Evolutionary conservation across 2,888 invertebrate genomes (phyloP).

Genomic region (Serrognathus titanus): DNA sequence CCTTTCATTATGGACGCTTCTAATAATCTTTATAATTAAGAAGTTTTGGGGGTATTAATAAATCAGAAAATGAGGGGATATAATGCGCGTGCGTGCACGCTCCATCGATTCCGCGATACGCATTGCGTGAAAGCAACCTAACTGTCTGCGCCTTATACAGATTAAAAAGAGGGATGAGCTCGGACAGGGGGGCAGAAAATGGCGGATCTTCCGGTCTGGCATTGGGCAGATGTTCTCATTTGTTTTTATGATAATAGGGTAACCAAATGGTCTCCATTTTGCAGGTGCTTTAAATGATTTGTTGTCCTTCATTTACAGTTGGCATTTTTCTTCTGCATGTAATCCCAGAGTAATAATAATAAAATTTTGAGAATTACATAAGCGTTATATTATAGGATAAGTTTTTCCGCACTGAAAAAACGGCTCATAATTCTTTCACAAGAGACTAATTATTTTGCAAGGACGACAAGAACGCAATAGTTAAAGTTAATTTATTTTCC

Average conservation of each 20-base stretch:
- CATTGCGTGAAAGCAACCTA: conserved; percentile 35
- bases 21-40: not conserved
- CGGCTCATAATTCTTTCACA: too few relatives aligned
- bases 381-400: too few relatives aligned
- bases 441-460: too few relatives aligned
- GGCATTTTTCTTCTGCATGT: too few relatives aligned
- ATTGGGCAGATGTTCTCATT: conserved; percentile 43
- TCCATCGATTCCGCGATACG: conserved; percentile 38
- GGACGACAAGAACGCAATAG: too few relatives aligned
- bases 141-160: conserved; percentile 35
- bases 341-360: too few relatives aligned
- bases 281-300: conserved; percentile 19
- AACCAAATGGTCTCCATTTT: conserved; percentile 19
- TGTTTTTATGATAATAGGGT: conserved; percentile 41
- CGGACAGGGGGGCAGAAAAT: conserved; percentile 25
- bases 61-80: conserved; percentile 28
- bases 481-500: too few relatives aligned
- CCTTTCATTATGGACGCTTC: not conserved
- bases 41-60: conserved; percentile 15
- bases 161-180: conserved; percentile 46
- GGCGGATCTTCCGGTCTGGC: conserved; percentile 20
- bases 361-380: too few relatives aligned
- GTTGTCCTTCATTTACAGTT: too few relatives aligned
- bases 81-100: conserved; percentile 35
- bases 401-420: too few relatives aligned